phyloP scores from a whole-genome alignment of 2,888 invertebrate species.

The Mellilla xanthometata region DNA sequence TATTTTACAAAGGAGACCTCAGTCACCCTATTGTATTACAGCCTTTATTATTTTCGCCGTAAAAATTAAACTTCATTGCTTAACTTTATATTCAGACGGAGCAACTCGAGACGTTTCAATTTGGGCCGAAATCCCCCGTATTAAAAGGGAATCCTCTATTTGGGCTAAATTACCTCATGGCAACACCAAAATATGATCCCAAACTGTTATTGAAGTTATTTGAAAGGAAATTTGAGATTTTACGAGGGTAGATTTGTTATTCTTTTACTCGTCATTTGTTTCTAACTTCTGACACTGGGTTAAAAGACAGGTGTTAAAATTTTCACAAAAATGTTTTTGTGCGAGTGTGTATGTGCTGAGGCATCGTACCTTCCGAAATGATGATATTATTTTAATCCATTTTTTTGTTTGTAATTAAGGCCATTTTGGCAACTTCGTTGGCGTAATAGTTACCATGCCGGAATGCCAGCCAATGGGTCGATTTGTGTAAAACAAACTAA shows the following conservation, averaged over 20 bases:
- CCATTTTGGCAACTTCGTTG: too few species aligned
- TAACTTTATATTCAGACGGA: constrained; percentile 21
- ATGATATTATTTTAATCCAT: too few species aligned
- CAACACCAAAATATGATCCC: constrained; percentile 25
- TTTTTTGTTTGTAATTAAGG: too few species aligned
- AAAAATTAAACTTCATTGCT: constrained; percentile 29
- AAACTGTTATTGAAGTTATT: constrained; percentile 23
- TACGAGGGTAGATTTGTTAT: constrained; percentile 10
- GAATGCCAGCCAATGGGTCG: too few species aligned
- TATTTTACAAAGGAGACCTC: too few species aligned
- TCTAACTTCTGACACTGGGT: too few species aligned
- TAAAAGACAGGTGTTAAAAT: too few species aligned
- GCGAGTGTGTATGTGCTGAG: too few species aligned
- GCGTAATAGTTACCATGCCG: too few species aligned
- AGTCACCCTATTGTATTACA: constrained; percentile 2
- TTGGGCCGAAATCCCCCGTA: constrained; percentile 27
- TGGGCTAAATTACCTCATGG: constrained; percentile 22
- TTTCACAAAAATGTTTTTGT: too few species aligned
- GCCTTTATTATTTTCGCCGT: constrained; percentile 26
- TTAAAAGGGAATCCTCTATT: constrained; percentile 28
- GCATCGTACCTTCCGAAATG: too few species aligned
- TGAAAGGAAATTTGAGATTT: constrained; percentile 19
- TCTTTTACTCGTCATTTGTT: not conserved
- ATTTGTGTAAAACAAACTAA: too few species aligned
- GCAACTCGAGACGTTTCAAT: constrained; percentile 28